Evolutionary conservation across 1,140 invertebrate species (phyloP).

Genomic region (Batillaria attramentaria): DNA sequence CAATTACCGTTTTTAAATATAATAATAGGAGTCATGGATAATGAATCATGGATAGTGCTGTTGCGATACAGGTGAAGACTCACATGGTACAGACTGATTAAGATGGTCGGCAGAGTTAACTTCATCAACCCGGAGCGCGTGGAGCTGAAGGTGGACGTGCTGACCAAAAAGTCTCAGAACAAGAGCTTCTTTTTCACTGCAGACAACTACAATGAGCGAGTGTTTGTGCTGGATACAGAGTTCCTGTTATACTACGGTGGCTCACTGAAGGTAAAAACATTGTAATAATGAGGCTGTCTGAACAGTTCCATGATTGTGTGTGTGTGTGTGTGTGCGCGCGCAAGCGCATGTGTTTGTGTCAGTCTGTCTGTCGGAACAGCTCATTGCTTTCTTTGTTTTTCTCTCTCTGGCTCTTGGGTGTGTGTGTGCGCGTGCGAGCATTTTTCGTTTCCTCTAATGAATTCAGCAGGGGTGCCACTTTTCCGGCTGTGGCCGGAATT

Average conservation of each 20-base stretch:
- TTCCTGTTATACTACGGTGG: slow-evolving; percentile 19
- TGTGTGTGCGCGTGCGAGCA: too few relatives aligned
- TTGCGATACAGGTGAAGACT: too few relatives aligned
- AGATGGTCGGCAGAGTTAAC: too few relatives aligned
- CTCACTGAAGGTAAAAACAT: slow-evolving; percentile 1
- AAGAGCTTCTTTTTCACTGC: slow-evolving; percentile 33
- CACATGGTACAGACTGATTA: too few relatives aligned
- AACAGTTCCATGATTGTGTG: background rate
- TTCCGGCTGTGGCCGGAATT: too few relatives aligned
- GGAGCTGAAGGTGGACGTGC: slow-evolving; percentile 17
- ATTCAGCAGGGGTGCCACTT: too few relatives aligned
- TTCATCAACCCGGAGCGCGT: background rate
- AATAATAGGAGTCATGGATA: too few relatives aligned
- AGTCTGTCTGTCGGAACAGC: background rate
- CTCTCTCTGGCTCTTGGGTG: too few relatives aligned
- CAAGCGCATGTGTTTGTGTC: background rate
- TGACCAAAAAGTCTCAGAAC: slow-evolving; percentile 33
- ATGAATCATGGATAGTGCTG: background rate
- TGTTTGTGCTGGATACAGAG: slow-evolving; percentile 20
- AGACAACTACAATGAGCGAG: slow-evolving; percentile 28
- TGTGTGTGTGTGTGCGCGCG: background rate
- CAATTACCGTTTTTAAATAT: too few relatives aligned
- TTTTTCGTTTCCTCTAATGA: too few relatives aligned
- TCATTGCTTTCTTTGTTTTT: background rate
- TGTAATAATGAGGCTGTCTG: background rate